Evolutionary conservation across 2,113 vertebrate species (phyloP).

Genomic region (Gasterosteus aculeatus): DNA sequence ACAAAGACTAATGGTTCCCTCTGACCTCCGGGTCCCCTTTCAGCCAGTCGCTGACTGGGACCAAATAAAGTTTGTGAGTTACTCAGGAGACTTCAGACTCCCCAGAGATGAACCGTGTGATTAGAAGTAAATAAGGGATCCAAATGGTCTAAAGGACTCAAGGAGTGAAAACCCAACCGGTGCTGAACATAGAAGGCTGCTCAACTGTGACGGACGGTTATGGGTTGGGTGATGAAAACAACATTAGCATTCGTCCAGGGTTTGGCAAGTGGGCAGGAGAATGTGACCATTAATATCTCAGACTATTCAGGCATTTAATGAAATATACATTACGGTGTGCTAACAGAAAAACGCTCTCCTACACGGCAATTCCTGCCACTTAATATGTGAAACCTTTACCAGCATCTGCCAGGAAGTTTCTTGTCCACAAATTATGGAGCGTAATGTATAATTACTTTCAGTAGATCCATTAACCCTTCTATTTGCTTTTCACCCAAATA

Average conservation of each 20-base stretch:
- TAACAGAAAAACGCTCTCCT: slow-evolving; percentile 51
- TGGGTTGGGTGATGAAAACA: slow-evolving; percentile 58
- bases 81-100: slow-evolving; percentile 43
- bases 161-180: slow-evolving; percentile 4
- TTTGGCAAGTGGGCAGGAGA: slow-evolving; percentile 41
- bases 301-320: slow-evolving; percentile 74
- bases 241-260: slow-evolving; percentile 65
- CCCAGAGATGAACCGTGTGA: slow-evolving; percentile 54
- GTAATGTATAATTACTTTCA: slow-evolving; percentile 40
- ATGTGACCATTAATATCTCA: slow-evolving; percentile 71
- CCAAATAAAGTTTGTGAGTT: slow-evolving; percentile 53
- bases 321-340: slow-evolving; percentile 60
- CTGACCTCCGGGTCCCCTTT: slow-evolving; percentile 58
- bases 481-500: slow-evolving; percentile 38
- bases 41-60: slow-evolving; percentile 42
- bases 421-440: slow-evolving; percentile 33
- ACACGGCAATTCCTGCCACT: slow-evolving; percentile 59
- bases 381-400: slow-evolving; percentile 48
- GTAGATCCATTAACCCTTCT: slow-evolving; percentile 37
- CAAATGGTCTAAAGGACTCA: slow-evolving; percentile 51
- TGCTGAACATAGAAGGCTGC: slow-evolving; percentile 62
- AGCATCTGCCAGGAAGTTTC: slow-evolving; percentile 34
- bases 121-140: slow-evolving; percentile 52
- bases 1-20: slow-evolving; percentile 68
- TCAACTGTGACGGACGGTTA: slow-evolving; percentile 46